Evolutionary conservation across 2,113 vertebrate species (phyloP).

Genomic region (Nematolebias whitei): DNA sequence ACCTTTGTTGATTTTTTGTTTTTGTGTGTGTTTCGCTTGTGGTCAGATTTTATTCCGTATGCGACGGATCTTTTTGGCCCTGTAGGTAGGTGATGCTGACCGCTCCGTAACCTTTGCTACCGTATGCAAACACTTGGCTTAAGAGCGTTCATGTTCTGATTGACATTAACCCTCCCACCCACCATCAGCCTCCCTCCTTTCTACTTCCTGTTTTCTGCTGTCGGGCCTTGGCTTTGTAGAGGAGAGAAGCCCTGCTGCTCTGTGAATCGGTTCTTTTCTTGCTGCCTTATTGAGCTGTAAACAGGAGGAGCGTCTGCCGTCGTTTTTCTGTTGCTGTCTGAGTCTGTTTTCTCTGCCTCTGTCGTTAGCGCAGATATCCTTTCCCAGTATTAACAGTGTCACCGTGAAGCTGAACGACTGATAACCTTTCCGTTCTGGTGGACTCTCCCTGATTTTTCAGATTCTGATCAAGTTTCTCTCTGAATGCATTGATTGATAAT

Average conservation of each 20-base stretch:
- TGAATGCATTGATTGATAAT: not conserved
- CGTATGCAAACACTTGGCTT: constrained; percentile 31
- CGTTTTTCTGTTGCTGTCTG: constrained; percentile 4
- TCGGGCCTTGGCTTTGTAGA: constrained; percentile 9
- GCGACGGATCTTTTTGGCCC: constrained; percentile 89
- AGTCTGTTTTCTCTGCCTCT: constrained; percentile 12
- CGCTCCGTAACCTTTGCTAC: constrained; percentile 32
- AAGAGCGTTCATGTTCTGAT: constrained; percentile 28
- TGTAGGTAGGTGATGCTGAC: constrained; percentile 87
- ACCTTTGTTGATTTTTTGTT: constrained; percentile 13
- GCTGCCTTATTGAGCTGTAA: constrained; percentile 22
- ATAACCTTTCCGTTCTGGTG: constrained; percentile 21
- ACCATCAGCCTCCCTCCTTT: constrained; percentile 14
- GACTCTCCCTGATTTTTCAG: not conserved
- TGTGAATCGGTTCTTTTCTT: constrained; percentile 30
- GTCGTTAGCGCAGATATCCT: constrained; percentile 19
- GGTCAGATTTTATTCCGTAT: constrained; percentile 91
- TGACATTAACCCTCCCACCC: constrained; percentile 53
- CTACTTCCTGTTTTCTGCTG: constrained; percentile 10
- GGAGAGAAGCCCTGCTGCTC: constrained; percentile 37
- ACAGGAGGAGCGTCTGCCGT: constrained; percentile 14
- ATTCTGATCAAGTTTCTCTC: constrained; percentile 1
- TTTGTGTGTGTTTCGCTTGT: constrained; percentile 70
- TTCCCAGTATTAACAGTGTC: constrained; percentile 17
- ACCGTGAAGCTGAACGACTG: constrained; percentile 2